Conservation (phyloP, 2,888 invertebrate genomes). For the Rutpela maculata region DNA sequence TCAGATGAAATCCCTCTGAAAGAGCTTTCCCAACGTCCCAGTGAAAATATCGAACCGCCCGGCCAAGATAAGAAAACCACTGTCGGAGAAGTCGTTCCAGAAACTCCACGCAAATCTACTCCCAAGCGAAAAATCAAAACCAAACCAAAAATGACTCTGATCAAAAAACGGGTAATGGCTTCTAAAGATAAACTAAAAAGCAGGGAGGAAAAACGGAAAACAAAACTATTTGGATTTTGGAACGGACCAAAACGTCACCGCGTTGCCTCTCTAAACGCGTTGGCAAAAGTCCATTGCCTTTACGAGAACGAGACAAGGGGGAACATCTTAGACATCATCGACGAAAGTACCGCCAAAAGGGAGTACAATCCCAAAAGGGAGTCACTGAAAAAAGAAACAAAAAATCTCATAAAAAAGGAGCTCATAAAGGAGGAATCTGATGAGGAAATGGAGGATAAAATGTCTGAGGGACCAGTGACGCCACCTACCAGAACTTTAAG, state of each 20-base stretch:
- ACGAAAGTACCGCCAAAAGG: conserved; percentile 47
- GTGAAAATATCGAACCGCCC: not conserved
- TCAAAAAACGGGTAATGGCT: conserved; percentile 55
- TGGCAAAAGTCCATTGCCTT: conserved; percentile 92
- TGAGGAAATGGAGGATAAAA: conserved; percentile 56
- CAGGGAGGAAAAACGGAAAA: conserved; percentile 55
- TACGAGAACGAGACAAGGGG: conserved; percentile 92
- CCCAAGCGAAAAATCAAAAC: conserved; percentile 48
- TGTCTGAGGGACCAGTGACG: conserved; percentile 38
- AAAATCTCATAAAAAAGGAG: conserved; percentile 44
- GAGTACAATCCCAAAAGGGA: conserved; percentile 42
- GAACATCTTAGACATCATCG: conserved; percentile 76
- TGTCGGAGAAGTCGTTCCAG: conserved; percentile 44
- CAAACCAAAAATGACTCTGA: conserved; percentile 56
- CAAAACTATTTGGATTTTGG: conserved; percentile 79
- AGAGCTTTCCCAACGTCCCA: conserved; percentile 30
- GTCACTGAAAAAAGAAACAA: conserved; percentile 34
- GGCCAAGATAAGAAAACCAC: not conserved
- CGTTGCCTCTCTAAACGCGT: conserved; percentile 91
- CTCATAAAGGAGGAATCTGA: conserved; percentile 47
- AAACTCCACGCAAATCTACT: conserved; percentile 35
- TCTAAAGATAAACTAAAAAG: conserved; percentile 44
- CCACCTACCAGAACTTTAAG: conserved; percentile 79
- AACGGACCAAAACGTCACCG: conserved; percentile 88
- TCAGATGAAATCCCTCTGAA: conserved; percentile 43